phyloP scores from a whole-genome alignment of 1,140 invertebrate genomes.

The Brachionus paranguensis region DNA sequence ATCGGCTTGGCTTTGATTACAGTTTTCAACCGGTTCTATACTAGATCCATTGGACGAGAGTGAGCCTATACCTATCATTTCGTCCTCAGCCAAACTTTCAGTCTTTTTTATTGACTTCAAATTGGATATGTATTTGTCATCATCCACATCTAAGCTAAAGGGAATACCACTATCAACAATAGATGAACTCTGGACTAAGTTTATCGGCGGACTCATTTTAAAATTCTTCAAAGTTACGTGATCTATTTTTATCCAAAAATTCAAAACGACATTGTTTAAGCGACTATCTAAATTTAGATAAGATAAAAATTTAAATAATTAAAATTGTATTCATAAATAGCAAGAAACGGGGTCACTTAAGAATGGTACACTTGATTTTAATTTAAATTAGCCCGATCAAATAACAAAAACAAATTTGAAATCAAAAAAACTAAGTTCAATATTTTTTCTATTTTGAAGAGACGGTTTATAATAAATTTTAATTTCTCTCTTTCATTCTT shows the following conservation, averaged over 20 bases:
- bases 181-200: conserved; percentile 1
- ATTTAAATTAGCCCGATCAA: not conserved
- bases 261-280: not conserved
- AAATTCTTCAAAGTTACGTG: not conserved
- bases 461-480: conserved; percentile 24
- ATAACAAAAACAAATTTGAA: not conserved
- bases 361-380: not conserved
- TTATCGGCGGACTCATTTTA: conserved; percentile 10
- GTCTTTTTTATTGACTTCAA: not conserved
- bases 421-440: not conserved
- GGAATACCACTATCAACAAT: not conserved
- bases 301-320: not conserved
- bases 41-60: not conserved
- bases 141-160: not conserved
- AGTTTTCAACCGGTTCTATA: not conserved
- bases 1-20: not conserved
- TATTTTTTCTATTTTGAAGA: not conserved
- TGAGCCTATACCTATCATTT: conserved; percentile 14
- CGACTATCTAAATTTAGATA: conserved; percentile 9
- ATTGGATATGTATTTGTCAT: not conserved
- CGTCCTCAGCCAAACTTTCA: not conserved
- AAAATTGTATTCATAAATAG: not conserved
- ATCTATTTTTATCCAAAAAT: not conserved
- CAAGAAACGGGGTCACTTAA: not conserved
- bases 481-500: not conserved